Conservation (phyloP, 2,113 vertebrate species). For the Nesospiza acunhae region DNA sequence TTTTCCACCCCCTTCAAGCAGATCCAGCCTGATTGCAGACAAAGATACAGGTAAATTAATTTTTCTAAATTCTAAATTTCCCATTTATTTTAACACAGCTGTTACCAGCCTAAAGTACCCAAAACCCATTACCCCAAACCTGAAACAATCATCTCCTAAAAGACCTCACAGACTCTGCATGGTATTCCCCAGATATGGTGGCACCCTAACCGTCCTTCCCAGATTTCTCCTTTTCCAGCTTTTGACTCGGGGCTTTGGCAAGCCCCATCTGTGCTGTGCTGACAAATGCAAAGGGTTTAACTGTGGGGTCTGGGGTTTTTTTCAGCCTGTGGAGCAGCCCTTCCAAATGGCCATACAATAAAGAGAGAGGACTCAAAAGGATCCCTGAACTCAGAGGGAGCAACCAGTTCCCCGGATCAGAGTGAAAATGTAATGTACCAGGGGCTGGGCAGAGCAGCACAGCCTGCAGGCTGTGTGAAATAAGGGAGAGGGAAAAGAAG, state of each 20-base stretch:
- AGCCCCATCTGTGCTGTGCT: background rate
- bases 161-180: background rate
- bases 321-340: constrained; percentile 70
- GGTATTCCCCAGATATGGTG: background rate
- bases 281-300: background rate
- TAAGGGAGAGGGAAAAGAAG: background rate
- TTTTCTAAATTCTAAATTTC: background rate
- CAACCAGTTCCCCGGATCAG: constrained; percentile 66
- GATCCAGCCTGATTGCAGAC: constrained; percentile 82
- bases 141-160: background rate
- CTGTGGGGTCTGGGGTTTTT: background rate
- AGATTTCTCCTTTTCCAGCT: background rate
- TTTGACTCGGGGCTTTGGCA: background rate
- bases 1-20: constrained; percentile 77
- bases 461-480: background rate
- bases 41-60: constrained; percentile 82
- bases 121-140: background rate
- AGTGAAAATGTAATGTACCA: constrained; percentile 72
- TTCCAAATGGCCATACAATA: constrained; percentile 83
- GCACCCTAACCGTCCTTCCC: background rate
- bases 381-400: constrained; percentile 82
- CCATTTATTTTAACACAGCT: background rate
- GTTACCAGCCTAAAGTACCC: background rate
- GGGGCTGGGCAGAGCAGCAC: background rate
- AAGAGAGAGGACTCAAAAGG: constrained; percentile 89